Evolutionary conservation across 2,113 vertebrate species (phyloP).

Genomic region (Planiliza haematocheilus): DNA sequence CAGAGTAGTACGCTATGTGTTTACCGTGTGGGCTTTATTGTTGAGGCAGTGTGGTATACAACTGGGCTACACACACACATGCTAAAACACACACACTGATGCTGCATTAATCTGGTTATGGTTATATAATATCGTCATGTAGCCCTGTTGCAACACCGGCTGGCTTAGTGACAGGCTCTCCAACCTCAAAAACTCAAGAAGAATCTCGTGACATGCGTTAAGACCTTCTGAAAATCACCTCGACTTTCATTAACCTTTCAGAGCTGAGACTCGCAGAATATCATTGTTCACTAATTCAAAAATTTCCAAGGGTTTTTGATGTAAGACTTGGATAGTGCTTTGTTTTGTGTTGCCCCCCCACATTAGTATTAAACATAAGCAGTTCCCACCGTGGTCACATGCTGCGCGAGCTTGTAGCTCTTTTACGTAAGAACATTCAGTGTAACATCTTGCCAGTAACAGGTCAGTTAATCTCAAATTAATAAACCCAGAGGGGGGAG

Average conservation of each 20-base stretch:
- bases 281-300: neutral
- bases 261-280: neutral
- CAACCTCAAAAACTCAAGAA: constrained; percentile 39
- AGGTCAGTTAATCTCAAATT: constrained; percentile 64
- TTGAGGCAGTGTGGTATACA: too few species aligned
- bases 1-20: too few species aligned
- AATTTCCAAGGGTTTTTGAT: neutral
- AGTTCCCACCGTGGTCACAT: constrained; percentile 16
- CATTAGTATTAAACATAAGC: neutral
- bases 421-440: constrained; percentile 46
- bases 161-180: constrained; percentile 46
- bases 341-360: neutral
- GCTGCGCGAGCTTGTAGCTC: constrained; percentile 13
- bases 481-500: constrained; percentile 40
- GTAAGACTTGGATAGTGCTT: constrained; percentile 1
- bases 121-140: constrained; percentile 53
- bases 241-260: constrained; percentile 10
- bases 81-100: neutral
- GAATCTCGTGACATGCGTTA: constrained; percentile 48
- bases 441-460: constrained; percentile 24
- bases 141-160: constrained; percentile 31
- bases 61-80: neutral
- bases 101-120: constrained; percentile 49
- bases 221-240: constrained; percentile 21
- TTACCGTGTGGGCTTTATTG: too few species aligned